phyloP scores from a whole-genome alignment of 2,113 vertebrate species.

The Psittacus erithacus region DNA sequence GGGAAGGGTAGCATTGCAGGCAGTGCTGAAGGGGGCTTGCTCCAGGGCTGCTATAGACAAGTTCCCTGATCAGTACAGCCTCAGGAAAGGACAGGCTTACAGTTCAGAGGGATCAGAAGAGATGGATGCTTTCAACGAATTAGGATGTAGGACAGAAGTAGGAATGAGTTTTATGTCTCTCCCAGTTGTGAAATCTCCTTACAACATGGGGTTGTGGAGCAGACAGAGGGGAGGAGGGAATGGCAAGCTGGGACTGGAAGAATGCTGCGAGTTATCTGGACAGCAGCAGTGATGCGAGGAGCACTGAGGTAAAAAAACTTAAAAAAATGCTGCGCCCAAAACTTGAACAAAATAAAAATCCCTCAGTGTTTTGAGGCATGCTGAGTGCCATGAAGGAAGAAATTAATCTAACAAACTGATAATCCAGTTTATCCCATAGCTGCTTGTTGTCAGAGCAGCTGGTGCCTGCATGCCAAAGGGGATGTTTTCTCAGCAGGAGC shows the following conservation, averaged over 20 bases:
- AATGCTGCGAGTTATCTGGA: rapidly evolving
- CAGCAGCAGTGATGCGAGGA: background rate
- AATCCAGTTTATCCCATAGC: background rate
- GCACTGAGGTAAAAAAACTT: rapidly evolving
- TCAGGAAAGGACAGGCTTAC: background rate
- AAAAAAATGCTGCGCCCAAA: background rate
- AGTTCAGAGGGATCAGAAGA: background rate
- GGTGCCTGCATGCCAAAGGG: background rate
- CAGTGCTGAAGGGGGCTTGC: background rate
- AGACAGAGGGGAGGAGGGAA: background rate
- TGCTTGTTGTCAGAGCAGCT: background rate
- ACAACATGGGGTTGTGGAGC: background rate
- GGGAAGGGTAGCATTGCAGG: background rate
- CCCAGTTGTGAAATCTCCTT: background rate
- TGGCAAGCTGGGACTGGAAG: background rate
- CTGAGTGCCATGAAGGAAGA: background rate
- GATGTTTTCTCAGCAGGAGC: background rate
- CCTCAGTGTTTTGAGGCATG: background rate
- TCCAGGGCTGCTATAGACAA: background rate
- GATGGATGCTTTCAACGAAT: background rate
- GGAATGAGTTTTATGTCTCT: background rate
- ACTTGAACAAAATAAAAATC: background rate
- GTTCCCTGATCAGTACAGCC: background rate
- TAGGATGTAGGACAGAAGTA: background rate
- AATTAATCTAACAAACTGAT: background rate